Conservation (phyloP, 2,888 invertebrate species). For the Abscondita cerata region DNA sequence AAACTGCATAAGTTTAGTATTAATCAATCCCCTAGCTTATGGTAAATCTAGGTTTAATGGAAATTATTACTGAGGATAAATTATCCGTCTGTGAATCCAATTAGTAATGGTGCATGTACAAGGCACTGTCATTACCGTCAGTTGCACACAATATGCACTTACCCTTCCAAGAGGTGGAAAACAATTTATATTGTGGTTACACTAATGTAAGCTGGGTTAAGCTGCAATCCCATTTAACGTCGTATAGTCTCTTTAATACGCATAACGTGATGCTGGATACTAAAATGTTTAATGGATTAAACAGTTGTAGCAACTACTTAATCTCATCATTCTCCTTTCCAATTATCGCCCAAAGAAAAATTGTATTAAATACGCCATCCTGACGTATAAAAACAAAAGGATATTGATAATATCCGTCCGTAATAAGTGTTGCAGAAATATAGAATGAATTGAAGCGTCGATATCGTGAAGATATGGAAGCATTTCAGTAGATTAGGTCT, state of each 20-base stretch:
- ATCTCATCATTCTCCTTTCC: conserved; percentile 9
- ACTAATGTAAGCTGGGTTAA: conserved; percentile 16
- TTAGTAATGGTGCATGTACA: conserved; percentile 12
- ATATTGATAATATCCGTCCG: conserved; percentile 33
- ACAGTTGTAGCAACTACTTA: conserved; percentile 12
- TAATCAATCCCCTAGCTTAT: too few species aligned
- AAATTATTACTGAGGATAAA: conserved; percentile 9
- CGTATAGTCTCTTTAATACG: conserved; percentile 28
- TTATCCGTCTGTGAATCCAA: conserved; percentile 11
- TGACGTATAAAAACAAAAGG: conserved; percentile 20
- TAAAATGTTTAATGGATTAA: conserved; percentile 26
- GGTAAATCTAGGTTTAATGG: not conserved
- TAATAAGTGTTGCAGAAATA: conserved; percentile 35
- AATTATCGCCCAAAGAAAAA: not conserved
- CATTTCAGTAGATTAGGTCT: conserved; percentile 44
- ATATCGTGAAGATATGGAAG: conserved; percentile 36
- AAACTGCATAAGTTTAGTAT: too few species aligned
- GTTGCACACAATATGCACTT: conserved; percentile 5
- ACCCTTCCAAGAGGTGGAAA: not conserved
- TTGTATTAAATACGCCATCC: not conserved
- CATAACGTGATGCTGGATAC: conserved; percentile 25
- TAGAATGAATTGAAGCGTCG: conserved; percentile 40
- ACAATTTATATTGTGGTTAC: not conserved
- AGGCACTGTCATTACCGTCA: conserved; percentile 16
- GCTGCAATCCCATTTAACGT: conserved; percentile 24